Evolutionary conservation across 2,888 invertebrate species (phyloP).

Genomic region (Panorpa germanica): DNA sequence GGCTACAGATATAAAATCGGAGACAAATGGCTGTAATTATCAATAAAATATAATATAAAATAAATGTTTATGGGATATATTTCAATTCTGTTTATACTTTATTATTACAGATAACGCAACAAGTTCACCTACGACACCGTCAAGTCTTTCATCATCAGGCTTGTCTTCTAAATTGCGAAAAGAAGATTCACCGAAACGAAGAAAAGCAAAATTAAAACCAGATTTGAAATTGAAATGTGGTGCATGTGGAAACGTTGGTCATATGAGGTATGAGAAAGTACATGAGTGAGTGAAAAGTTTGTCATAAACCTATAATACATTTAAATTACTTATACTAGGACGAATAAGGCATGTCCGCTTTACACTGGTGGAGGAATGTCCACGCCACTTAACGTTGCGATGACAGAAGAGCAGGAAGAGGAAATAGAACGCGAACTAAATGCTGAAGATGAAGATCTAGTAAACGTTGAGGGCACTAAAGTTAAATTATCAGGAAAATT

Average conservation of each 20-base stretch:
- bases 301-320: slow-evolving; percentile 18
- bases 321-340: slow-evolving; percentile 27
- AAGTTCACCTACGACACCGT: slow-evolving; percentile 16
- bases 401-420: slow-evolving; percentile 72
- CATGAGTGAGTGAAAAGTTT: too few species aligned
- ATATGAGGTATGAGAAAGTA: too few species aligned
- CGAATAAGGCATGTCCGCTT: slow-evolving; percentile 93
- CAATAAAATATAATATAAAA: neutral
- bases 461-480: slow-evolving; percentile 90
- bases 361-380: slow-evolving; percentile 53
- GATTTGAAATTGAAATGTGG: slow-evolving; percentile 89
- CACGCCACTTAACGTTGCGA: slow-evolving; percentile 43
- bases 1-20: too few species aligned
- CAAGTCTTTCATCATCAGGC: too few species aligned
- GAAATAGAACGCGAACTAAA: slow-evolving; percentile 58
- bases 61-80: neutral
- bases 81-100: slow-evolving; percentile 1
- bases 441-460: slow-evolving; percentile 68
- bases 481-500: slow-evolving; percentile 76
- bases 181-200: slow-evolving; percentile 43
- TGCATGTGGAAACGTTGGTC: slow-evolving; percentile 80
- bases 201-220: slow-evolving; percentile 72
- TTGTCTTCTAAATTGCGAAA: slow-evolving; percentile 19
- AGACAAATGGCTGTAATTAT: slow-evolving; percentile 9
- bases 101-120: slow-evolving; percentile 9